These are phyloP conservation scores for Acanthoscelides obtectus DNA, from an alignment of 2,888 invertebrate species.

Conservation along the genomic window DNA sequence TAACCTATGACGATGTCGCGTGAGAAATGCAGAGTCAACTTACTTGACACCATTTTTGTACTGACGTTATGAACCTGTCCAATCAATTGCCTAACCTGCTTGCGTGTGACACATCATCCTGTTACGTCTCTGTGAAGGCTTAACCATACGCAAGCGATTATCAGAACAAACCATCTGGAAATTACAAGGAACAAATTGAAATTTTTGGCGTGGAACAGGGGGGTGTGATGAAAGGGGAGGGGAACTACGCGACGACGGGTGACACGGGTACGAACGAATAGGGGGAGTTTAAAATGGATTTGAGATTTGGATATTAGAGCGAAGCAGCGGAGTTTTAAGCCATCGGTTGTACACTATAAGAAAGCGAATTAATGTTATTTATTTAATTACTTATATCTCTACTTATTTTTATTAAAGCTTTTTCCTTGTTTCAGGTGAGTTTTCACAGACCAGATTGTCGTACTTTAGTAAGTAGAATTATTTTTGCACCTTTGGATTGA, in stretches of 20 bases:
- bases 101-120: neutral
- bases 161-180: constrained; percentile 22
- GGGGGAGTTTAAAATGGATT: neutral
- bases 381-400: neutral
- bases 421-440: neutral
- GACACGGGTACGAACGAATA: neutral
- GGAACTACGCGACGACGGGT: neutral
- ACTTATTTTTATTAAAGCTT: neutral
- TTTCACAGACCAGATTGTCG: neutral
- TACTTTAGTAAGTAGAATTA: too few relatives aligned
- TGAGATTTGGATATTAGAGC: neutral
- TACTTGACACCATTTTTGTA: too few relatives aligned
- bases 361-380: neutral
- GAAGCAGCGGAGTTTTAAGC: neutral
- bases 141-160: neutral
- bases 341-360: neutral
- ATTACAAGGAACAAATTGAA: constrained; percentile 25
- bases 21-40: too few relatives aligned
- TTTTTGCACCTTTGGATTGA: too few relatives aligned
- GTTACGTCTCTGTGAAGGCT: neutral
- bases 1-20: too few relatives aligned
- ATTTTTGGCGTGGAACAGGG: constrained; percentile 5
- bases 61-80: too few relatives aligned
- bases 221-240: constrained; percentile 7
- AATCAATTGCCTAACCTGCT: neutral